Evolutionary conservation across 2,888 invertebrate genomes (phyloP).

Genomic region (Athalia cordata): DNA sequence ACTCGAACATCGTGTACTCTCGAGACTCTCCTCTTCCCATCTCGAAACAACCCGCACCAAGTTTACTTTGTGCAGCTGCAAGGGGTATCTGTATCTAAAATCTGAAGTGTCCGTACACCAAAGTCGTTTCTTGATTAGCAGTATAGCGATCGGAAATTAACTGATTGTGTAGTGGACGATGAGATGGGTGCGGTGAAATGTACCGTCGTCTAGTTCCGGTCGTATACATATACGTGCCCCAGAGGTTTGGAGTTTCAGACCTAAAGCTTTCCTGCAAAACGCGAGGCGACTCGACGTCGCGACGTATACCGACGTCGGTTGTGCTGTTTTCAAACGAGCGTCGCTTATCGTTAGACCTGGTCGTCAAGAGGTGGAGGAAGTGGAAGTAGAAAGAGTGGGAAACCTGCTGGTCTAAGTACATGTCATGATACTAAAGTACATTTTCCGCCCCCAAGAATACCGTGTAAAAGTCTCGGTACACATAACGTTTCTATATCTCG

Average conservation of each 20-base stretch:
- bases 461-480: not conserved
- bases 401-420: not conserved
- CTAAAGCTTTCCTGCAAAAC: not conserved
- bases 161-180: slow-evolving; percentile 54
- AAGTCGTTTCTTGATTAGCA: slow-evolving; percentile 58
- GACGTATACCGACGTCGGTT: slow-evolving; percentile 17
- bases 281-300: slow-evolving; percentile 2
- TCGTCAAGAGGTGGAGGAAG: not conserved
- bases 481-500: too few relatives aligned
- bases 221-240: not conserved
- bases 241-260: not conserved
- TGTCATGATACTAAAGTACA: not conserved
- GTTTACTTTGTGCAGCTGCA: not conserved
- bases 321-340: slow-evolving; percentile 10
- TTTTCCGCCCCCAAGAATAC: not conserved
- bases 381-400: too few relatives aligned
- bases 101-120: slow-evolving; percentile 53
- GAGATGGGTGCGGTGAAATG: not conserved
- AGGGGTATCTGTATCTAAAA: slow-evolving; percentile 48
- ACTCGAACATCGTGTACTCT: not conserved
- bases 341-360: slow-evolving; percentile 12
- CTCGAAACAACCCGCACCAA: not conserved
- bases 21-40: not conserved
- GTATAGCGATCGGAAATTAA: slow-evolving; percentile 65
- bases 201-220: not conserved